Evolutionary conservation across 2,797 vertebrate genomes (phyloP).

Genomic region (Labeo calbasu): DNA sequence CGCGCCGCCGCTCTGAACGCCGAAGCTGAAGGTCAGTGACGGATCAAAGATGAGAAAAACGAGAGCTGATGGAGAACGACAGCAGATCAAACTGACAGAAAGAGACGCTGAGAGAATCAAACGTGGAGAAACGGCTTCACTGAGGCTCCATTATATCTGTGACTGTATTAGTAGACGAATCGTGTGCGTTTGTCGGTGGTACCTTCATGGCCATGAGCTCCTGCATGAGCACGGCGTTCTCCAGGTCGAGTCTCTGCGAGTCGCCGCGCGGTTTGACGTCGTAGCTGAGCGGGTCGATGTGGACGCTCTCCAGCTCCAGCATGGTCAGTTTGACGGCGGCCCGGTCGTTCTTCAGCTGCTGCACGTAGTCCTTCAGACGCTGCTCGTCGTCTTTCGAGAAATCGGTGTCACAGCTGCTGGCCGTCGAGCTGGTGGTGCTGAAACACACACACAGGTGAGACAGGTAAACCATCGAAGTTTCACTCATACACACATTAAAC

Average conservation of each 20-base stretch:
- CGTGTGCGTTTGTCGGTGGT: not conserved
- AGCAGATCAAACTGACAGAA: not conserved
- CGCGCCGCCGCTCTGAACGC: not conserved
- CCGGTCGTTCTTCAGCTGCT: constrained; percentile 86
- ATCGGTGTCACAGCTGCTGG: constrained; percentile 87
- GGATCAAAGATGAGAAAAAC: not conserved
- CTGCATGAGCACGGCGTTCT: constrained; percentile 89
- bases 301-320: constrained; percentile 87
- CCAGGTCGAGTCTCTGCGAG: constrained; percentile 85
- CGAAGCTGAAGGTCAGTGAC: not conserved
- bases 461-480: too few species aligned
- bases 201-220: constrained; percentile 94
- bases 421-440: constrained; percentile 88
- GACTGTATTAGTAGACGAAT: not conserved
- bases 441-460: too few species aligned
- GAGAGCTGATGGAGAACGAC: not conserved
- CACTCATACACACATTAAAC: too few species aligned
- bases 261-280: constrained; percentile 84
- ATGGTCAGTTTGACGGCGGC: constrained; percentile 87
- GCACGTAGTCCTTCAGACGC: constrained; percentile 86
- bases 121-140: not conserved
- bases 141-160: too few species aligned
- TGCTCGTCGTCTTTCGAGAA: constrained; percentile 89
- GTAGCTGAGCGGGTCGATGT: constrained; percentile 86
- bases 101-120: not conserved